Conservation (phyloP, 1,140 invertebrate genomes). For the Aphaenogaster floridana region DNA sequence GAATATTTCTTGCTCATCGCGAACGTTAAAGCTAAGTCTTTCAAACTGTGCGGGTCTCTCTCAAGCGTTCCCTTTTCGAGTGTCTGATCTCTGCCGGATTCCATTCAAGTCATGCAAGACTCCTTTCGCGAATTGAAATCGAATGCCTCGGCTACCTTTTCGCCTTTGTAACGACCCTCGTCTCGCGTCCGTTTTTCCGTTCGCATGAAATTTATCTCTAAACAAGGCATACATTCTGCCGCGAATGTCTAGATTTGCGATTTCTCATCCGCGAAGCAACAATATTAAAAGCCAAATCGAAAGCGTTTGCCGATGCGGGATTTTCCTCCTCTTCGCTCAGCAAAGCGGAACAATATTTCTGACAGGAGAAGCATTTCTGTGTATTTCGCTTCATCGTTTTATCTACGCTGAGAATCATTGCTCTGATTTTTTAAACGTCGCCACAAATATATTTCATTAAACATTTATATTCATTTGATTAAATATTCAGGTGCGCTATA, state of each 20-base stretch:
- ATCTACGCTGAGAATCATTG: not conserved
- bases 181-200: slow-evolving; percentile 25
- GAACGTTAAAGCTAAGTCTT: slow-evolving; percentile 63
- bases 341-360: slow-evolving; percentile 48
- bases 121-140: slow-evolving; percentile 55
- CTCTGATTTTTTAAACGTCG: not conserved
- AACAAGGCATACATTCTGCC: slow-evolving; percentile 38
- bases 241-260: slow-evolving; percentile 45
- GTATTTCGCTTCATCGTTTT: slow-evolving; percentile 22
- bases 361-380: slow-evolving; percentile 19
- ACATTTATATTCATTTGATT: slow-evolving; percentile 25
- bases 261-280: slow-evolving; percentile 35
- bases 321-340: slow-evolving; percentile 20
- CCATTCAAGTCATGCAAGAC: slow-evolving; percentile 60
- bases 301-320: slow-evolving; percentile 45
- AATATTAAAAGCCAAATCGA: slow-evolving; percentile 46
- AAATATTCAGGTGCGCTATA: not conserved
- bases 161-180: slow-evolving; percentile 11
- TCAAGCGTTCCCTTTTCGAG: slow-evolving; percentile 50
- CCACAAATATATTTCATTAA: slow-evolving; percentile 13
- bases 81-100: slow-evolving; percentile 58
- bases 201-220: slow-evolving; percentile 54
- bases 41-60: slow-evolving; percentile 47
- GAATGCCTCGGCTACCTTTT: slow-evolving; percentile 46
- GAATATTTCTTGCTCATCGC: slow-evolving; percentile 67